Percentiles rank a stretch among this genome's conserved stretches.
Evolutionary conservation across 2,113 vertebrate species (phyloP).

Genomic region (Leuciscus idus): DNA sequence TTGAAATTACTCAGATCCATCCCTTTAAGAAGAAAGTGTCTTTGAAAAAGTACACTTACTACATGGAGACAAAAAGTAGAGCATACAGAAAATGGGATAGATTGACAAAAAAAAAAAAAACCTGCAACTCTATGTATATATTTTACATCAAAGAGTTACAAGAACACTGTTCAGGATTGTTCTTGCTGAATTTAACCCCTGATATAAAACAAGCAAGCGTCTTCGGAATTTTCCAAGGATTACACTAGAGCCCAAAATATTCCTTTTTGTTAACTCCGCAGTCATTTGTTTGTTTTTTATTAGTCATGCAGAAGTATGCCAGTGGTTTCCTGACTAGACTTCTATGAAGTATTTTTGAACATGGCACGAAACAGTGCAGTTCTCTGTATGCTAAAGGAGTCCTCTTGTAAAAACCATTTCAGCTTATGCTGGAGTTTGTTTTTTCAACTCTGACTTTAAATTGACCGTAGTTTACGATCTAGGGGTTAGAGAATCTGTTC

Average conservation of each 20-base stretch:
- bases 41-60: neutral
- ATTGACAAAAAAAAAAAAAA: neutral
- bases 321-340: constrained; percentile 64
- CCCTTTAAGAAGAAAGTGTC: neutral
- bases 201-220: neutral
- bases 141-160: neutral
- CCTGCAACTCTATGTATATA: too few relatives aligned
- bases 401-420: neutral
- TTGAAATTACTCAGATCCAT: too few relatives aligned
- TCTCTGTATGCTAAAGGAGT: neutral
- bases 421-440: constrained; percentile 56
- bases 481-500: constrained; percentile 5
- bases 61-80: neutral
- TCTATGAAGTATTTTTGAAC: constrained; percentile 60
- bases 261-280: constrained; percentile 50
- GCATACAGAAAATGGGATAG: neutral
- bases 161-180: neutral
- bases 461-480: constrained; percentile 19
- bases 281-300: constrained; percentile 64
- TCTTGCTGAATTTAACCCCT: neutral
- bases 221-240: constrained; percentile 62
- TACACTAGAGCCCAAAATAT: constrained; percentile 46
- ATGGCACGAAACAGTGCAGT: neutral
- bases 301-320: constrained; percentile 62
- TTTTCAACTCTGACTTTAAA: constrained; percentile 56